Evolutionary conservation across 2,797 vertebrate species (phyloP), one percentile per base, ranked within the genome.

Genomic region (Xyrichtys novacula): DNA sequence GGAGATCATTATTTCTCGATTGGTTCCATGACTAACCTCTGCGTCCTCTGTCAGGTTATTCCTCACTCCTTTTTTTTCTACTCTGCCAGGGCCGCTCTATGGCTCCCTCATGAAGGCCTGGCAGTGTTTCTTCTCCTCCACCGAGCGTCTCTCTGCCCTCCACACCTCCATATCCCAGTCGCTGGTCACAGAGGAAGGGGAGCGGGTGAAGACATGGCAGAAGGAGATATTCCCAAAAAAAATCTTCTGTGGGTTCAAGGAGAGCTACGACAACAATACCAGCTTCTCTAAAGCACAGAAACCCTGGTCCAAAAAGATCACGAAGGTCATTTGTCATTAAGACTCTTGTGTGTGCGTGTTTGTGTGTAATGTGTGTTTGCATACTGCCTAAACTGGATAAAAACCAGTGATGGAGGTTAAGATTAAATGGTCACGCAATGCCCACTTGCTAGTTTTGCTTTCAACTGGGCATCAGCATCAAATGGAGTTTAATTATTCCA

Each of bases 221-320:
- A 95, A 93, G 57, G 91, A 94, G 17, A 92, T 71, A 4, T 96
- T 95, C 65, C 93, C 94, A 1, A 94, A 90, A 63, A 96, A 94
- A 54, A 48, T 92, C 26, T 90, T 92, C 69, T 92, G 94, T 2
- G 92, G 91, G 20, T 94, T 94, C 78, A 87, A 46, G 10, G 92
- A 92, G 75, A 94, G 93, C 62, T 80, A 95, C 16, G 86, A 89
- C 16, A 89, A 89, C 65, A 85, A 86, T 31, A 87, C 80, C 0
- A 94, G 90, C 39, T 94, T 91, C 63, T 80, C 87, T n/a, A 87
- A 81, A 6, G 92, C 91, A 1, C 92, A 92, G 85, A 96, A 93
- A 70, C 95, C 95, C 54, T 92, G 94, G 89, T 66, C 90, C 44
- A 94, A 94, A 84, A 95, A 93, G 83, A 50, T 96, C 53, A 85